Evolutionary conservation across 2,797 vertebrate species (phyloP).

Genomic region (Ctenochaetus hawaiiensis): DNA sequence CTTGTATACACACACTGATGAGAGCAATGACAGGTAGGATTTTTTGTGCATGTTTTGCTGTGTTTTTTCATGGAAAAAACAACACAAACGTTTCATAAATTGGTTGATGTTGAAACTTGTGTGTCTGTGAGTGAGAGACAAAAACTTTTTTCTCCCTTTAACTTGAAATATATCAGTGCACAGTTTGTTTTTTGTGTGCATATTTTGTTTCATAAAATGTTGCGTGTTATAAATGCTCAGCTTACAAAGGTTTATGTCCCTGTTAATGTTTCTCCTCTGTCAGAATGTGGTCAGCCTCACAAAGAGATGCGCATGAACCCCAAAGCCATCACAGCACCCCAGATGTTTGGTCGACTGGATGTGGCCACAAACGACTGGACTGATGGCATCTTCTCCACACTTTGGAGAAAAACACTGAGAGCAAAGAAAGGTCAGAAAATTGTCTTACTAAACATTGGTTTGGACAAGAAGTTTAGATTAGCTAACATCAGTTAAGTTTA

Average conservation of each 20-base stretch:
- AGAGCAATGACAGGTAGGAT: slow-evolving; percentile 93
- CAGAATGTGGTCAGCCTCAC: slow-evolving; percentile 94
- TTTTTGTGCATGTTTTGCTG: background rate
- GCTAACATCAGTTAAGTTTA: background rate
- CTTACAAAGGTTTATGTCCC: slow-evolving; percentile 1
- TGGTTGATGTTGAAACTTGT: background rate
- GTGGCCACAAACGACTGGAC: slow-evolving; percentile 99
- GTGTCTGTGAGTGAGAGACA: background rate
- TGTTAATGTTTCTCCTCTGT: background rate
- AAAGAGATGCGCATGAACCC: slow-evolving; percentile 99
- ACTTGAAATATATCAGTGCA: background rate
- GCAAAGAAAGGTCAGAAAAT: slow-evolving; percentile 90
- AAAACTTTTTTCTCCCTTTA: background rate
- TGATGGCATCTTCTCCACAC: slow-evolving; percentile 96
- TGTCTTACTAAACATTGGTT: slow-evolving; percentile 3
- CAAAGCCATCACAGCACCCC: slow-evolving; percentile 96
- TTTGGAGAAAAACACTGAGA: slow-evolving; percentile 97
- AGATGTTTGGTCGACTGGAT: slow-evolving; percentile 97
- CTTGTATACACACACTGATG: slow-evolving; percentile 94
- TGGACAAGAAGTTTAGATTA: background rate
- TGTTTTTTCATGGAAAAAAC: background rate
- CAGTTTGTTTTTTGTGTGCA: background rate
- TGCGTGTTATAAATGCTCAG: no score
- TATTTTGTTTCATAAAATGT: background rate
- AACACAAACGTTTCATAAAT: background rate